Base-by-base conservation (phyloP, 2,797 vertebrate genomes). In the Syngnathus rostellatus region DNA sequence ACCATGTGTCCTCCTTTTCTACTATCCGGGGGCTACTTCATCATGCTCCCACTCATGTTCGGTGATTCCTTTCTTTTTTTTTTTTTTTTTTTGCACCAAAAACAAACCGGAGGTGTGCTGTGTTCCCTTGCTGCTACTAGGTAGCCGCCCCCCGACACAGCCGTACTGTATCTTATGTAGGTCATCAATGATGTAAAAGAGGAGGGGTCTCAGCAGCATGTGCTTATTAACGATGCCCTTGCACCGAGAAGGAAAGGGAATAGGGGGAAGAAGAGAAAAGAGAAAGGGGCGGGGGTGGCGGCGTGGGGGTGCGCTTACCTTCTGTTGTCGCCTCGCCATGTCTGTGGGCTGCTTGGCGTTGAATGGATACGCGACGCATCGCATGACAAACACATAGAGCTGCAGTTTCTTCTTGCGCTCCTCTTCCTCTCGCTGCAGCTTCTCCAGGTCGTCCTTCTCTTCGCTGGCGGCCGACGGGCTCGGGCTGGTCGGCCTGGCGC, bases 321-420 rank as follows among this genome's bases (percentile, higher is more conserved):
- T 99, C 87, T 97, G 95, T 88, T 99, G 97, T 88, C 97, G 93
- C 86, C 96, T 89, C 77, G 97, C 97, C 97, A 98, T 99, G 80
- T 99, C 97, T 66, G 97, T 99, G 82, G 97, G 97, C 87, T 99
- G 97, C 82, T 98, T 98, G 80, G 97, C 97, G 68, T 99, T 99
- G 91, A 99, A 98, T 64, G 97, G 96, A 78, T 99, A 97, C 69
- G 96, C 97, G 87, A 99, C 77, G 92, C 95, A 98, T 77, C 97
- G 92, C 97, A 97, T 97, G 77, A 98, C 95, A 88, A 99, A 99
- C 80, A 98, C 97, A 72, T 98, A 98, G 64, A 99, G 87, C 91
- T 99, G 97, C 87, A 99, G 93, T 87, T 94, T 95, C 92, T 93
- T 97, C 77, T 99, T 98, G 68, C 95, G 92, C 70, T 99, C 97